Base-by-base conservation (phyloP, 2,113 vertebrate genomes). In the Struthidea cinerea region DNA sequence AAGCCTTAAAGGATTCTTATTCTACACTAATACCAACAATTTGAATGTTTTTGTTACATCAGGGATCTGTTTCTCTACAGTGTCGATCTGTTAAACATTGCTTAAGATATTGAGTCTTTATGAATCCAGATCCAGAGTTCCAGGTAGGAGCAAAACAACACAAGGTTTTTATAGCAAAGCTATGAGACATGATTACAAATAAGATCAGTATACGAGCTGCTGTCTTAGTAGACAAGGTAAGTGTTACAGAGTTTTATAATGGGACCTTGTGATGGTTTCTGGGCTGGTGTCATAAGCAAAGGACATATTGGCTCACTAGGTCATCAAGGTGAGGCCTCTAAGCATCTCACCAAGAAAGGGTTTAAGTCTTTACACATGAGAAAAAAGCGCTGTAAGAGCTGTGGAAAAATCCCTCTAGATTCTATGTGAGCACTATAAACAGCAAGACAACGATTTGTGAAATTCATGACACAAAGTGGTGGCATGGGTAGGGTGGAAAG, bases 51-150 rank as follows among this genome's bases (percentile, higher is more conserved):
- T 63, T 76, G 21, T 70, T 80, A 11, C 13, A 16, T 57, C 2
- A 2, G 15, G 46, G 23, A 52, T 30, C 41, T 71, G 21, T 46
- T 81, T 80, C 18, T 77, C 35, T 59, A 21, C 18, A 32, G 10
- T 27, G 10, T 11, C 68, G 5, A 44, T 14, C 23, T 70, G 24
- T 60, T 60, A 61, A 3, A 12, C 11, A 47, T 55, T 0, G 0
- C 8, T 86, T 32, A 37, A 56, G 28, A 35, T 10, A 63, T 1
- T 14, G 32, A 53, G 11, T n/a, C 19, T 50, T 57, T 70, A 42
- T 56, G 26, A 65, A 46, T 55, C 16, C 53, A 78, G 14, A 21
- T 74, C 20, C 0, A 0, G 35, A 86, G 4, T 13, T 84, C 17
- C 39, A 68, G 6, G 7, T 33, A 63, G 24, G 9, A 71, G 33